Conservation (phyloP, 2,888 invertebrate genomes). For the Lepidocyrtinus sp. region DNA sequence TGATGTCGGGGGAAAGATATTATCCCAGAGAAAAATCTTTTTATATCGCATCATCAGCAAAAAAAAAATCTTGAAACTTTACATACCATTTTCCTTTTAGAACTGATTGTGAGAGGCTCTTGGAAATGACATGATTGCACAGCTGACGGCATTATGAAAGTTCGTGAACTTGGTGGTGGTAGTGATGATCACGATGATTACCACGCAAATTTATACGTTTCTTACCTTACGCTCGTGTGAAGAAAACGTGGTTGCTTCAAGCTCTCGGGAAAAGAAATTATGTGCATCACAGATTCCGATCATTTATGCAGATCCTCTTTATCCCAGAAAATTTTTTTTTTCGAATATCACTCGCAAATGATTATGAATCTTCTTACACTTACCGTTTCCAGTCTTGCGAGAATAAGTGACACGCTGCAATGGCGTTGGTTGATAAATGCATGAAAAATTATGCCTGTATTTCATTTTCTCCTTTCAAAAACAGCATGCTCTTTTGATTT, state of each 20-base stretch:
- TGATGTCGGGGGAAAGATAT: conserved; percentile 39
- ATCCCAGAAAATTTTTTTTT: too few relatives aligned
- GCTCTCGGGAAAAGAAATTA: neutral
- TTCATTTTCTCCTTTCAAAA: too few relatives aligned
- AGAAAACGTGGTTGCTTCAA: neutral
- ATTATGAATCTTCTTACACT: too few relatives aligned
- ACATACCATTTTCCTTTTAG: conserved; percentile 18
- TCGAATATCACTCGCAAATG: neutral
- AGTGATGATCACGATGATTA: conserved; percentile 40
- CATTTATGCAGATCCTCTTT: conserved; percentile 16
- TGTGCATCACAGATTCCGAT: conserved; percentile 25
- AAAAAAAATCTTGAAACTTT: too few relatives aligned
- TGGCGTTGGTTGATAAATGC: too few relatives aligned
- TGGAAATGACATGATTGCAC: conserved; percentile 63
- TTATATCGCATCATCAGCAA: neutral
- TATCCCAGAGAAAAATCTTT: conserved; percentile 19
- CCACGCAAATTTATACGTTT: conserved; percentile 54
- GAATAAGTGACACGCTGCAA: too few relatives aligned
- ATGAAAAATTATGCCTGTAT: too few relatives aligned
- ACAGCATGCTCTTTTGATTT: conserved; percentile 2
- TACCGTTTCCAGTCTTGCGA: too few relatives aligned
- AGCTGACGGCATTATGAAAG: conserved; percentile 57
- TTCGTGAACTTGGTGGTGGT: neutral
- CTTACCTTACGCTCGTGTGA: neutral
- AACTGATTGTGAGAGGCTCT: conserved; percentile 9